Conservation (phyloP, 1,140 invertebrate genomes). For the Drosophila carrolli region DNA sequence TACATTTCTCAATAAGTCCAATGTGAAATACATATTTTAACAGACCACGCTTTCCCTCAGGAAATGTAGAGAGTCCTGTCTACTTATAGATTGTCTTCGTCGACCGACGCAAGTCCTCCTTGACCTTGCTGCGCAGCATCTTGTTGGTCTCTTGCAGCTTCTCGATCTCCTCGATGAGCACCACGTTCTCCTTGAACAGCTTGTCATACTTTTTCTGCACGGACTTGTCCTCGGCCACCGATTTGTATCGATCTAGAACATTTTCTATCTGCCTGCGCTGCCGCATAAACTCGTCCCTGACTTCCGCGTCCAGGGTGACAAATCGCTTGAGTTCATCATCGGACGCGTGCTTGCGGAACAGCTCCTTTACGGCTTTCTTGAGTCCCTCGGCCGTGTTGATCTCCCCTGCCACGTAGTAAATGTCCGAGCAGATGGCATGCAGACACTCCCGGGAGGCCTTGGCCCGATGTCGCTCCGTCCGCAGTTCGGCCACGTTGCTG, state of each 20-base stretch:
- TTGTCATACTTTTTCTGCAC: conserved; percentile 67
- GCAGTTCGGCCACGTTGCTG: conserved; percentile 88
- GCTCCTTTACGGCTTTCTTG: conserved; percentile 90
- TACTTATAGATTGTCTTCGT: not conserved
- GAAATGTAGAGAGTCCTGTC: not conserved
- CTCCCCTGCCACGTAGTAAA: conserved; percentile 90
- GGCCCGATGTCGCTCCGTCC: conserved; percentile 88
- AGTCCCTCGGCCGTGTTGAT: conserved; percentile 91
- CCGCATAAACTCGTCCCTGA: conserved; percentile 90
- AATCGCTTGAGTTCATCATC: conserved; percentile 88
- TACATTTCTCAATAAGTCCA: conserved; percentile 46
- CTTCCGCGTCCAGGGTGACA: conserved; percentile 89
- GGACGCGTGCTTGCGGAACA: conserved; percentile 87
- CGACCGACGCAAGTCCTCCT: conserved; percentile 45
- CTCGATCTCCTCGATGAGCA: conserved; percentile 88
- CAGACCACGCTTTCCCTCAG: conserved; percentile 5
- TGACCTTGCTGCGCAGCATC: conserved; percentile 39
- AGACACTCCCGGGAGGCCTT: conserved; percentile 89
- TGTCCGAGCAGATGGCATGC: conserved; percentile 91
- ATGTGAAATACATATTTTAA: conserved; percentile 60
- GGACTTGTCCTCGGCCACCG: conserved; percentile 58
- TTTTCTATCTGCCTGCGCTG: conserved; percentile 92
- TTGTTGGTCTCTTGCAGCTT: conserved; percentile 60
- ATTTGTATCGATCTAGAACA: conserved; percentile 87
- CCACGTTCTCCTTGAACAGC: conserved; percentile 90